phyloP scores from a whole-genome alignment of 2,797 vertebrate genomes.

The Aselliscus stoliczkanus region DNA sequence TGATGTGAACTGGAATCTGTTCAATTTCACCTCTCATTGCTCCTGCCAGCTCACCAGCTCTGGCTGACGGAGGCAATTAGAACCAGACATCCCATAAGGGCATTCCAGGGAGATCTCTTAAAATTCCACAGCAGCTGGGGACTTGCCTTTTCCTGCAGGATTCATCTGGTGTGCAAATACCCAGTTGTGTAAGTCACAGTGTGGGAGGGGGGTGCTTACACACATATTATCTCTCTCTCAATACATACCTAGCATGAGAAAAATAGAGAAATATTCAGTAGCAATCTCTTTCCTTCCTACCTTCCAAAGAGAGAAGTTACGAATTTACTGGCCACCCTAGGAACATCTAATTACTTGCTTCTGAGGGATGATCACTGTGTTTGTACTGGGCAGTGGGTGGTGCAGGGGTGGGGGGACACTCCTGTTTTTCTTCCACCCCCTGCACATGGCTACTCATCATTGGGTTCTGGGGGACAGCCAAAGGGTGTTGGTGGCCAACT shows the following conservation, averaged over 20 bases:
- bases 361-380: conserved; percentile 23
- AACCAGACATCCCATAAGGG: conserved; percentile 71
- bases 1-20: conserved; percentile 68
- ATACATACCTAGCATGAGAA: conserved; percentile 1
- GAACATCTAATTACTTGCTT: conserved; percentile 57
- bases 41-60: conserved; percentile 59
- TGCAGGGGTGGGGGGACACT: background rate
- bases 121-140: conserved; percentile 72
- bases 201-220: background rate
- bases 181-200: conserved; percentile 14
- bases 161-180: conserved; percentile 66
- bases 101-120: conserved; percentile 67
- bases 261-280: background rate
- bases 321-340: conserved; percentile 47
- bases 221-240: background rate
- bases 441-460: background rate
- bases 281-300: background rate
- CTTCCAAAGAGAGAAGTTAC: conserved; percentile 34
- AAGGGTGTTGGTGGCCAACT: background rate
- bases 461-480: background rate
- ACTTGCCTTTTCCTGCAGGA: conserved; percentile 67
- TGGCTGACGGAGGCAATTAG: conserved; percentile 72
- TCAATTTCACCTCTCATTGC: conserved; percentile 70
- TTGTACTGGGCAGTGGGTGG: conserved; percentile 29
- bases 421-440: background rate